Base-by-base conservation (phyloP, 2,797 vertebrate species). In the Prunella strophiata region DNA sequence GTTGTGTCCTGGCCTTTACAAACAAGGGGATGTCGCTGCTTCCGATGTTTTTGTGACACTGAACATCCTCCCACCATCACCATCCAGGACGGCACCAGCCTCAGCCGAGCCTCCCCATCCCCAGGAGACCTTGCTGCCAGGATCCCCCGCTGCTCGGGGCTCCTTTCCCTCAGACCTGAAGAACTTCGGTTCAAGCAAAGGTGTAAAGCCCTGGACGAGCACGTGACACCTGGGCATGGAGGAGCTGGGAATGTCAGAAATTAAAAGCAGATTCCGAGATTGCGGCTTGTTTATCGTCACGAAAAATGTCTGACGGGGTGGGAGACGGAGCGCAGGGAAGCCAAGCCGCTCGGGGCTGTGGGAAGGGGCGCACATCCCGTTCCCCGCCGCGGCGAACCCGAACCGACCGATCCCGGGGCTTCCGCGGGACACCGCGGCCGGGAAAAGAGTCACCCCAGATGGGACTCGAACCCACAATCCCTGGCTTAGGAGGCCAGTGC, bases 401-500 rank as follows among this genome's bases (percentile, higher is more conserved):
- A 34, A 34, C 34, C 34, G 36, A 8, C 36, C 36, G 36, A 10
- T 36, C 36, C 36, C 36, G 22, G 34, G 27, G 8, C 6, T 14
- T 0, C 26, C 5, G 9, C 16, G 16, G 9, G 17, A 10, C 8
- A 4, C 5, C 23, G 18, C 18, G 8, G 17, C 16, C 5, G 18
- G 13, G 12, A 62, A 62, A 62, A 62, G 27, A 62, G 5, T 10
- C 96, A 96, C 96, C 96, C 96, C 96, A 96, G 96, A 96, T 97
- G 96, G 96, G 96, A 97, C 96, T 97, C 96, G 96, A 97, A 97
- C 96, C 95, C 96, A 97, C 96, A 96, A 96, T 96, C 97, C 97
- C 96, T 96, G 94, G 93, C 97, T 97, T 96, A 96, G 97, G 95
- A 97, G 96, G 96, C 96, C 94, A 96, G 77, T 96, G 97, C 97